Evolutionary conservation across 2,797 vertebrate genomes (phyloP).

Genomic region (Lophius americanus): DNA sequence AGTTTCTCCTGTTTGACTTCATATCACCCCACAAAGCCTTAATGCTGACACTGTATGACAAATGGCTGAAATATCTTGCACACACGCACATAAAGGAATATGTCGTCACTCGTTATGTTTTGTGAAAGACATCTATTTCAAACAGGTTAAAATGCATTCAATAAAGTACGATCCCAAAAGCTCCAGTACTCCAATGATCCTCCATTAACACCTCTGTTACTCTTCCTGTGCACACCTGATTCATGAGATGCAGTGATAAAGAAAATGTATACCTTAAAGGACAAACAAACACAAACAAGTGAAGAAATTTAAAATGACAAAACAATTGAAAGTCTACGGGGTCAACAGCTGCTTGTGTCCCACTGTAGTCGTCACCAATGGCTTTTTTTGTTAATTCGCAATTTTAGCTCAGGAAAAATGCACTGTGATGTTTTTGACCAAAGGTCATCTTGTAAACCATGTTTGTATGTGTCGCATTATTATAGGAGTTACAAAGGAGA

Average conservation of each 20-base stretch:
- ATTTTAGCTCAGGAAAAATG: background rate
- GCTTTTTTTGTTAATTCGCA: background rate
- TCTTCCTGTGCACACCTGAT: no score
- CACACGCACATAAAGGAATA: conserved; percentile 1
- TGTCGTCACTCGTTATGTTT: background rate
- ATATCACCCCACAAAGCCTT: conserved; percentile 16
- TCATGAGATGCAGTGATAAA: no score
- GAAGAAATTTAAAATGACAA: background rate
- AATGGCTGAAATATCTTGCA: conserved; percentile 37
- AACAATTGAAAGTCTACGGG: background rate
- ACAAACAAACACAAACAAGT: background rate
- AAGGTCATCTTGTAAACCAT: background rate
- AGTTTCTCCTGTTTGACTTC: conserved; percentile 58
- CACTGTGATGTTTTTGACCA: background rate
- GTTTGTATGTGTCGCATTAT: background rate
- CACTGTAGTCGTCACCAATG: background rate
- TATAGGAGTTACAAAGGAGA: background rate
- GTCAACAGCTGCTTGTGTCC: background rate
- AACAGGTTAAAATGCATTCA: conserved; percentile 2
- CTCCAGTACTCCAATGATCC: no score
- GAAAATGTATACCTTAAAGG: no score
- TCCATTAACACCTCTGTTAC: no score
- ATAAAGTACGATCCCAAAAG: background rate
- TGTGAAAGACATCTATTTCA: conserved; percentile 13
- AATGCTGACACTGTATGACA: conserved; percentile 37